Conservation (phyloP, 1,140 invertebrate species). For the Drosophila mayri region DNA sequence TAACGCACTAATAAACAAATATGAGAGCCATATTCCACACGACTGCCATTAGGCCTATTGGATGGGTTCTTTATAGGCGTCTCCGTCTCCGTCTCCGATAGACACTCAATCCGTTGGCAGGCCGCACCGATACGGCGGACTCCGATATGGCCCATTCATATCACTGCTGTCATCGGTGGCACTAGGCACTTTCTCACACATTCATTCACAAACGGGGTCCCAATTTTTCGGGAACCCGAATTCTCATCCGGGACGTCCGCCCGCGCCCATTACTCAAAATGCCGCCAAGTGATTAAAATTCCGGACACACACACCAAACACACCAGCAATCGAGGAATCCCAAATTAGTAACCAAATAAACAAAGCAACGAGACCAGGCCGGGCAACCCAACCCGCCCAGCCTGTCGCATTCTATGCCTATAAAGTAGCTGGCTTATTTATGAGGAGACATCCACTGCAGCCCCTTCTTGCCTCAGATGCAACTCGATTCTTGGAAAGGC, state of each 20-base stretch:
- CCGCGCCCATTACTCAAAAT: constrained; percentile 76
- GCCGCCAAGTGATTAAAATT: constrained; percentile 76
- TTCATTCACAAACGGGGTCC: constrained; percentile 65
- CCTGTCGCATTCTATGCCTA: constrained; percentile 46
- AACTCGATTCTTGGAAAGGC: constrained; percentile 74
- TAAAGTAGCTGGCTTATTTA: constrained; percentile 80
- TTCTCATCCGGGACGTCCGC: constrained; percentile 48
- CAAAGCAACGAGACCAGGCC: constrained; percentile 65
- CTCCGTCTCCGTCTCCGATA: neutral
- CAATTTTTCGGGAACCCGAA: constrained; percentile 56
- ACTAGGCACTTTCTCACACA: constrained; percentile 72
- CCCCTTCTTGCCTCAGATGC: constrained; percentile 39
- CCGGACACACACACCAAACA: constrained; percentile 51
- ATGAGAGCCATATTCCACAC: constrained; percentile 51
- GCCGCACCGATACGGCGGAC: constrained; percentile 19
- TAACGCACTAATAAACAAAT: constrained; percentile 67
- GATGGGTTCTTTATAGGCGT: constrained; percentile 51
- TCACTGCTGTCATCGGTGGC: constrained; percentile 49
- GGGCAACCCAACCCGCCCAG: constrained; percentile 41
- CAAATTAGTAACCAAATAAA: constrained; percentile 83
- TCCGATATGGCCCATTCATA: constrained; percentile 57
- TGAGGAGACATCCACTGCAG: constrained; percentile 64
- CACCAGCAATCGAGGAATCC: constrained; percentile 66
- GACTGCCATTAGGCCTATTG: constrained; percentile 46
- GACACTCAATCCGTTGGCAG: constrained; percentile 20